Conservation (phyloP, 2,888 invertebrate genomes). For the Cephus pulcher region DNA sequence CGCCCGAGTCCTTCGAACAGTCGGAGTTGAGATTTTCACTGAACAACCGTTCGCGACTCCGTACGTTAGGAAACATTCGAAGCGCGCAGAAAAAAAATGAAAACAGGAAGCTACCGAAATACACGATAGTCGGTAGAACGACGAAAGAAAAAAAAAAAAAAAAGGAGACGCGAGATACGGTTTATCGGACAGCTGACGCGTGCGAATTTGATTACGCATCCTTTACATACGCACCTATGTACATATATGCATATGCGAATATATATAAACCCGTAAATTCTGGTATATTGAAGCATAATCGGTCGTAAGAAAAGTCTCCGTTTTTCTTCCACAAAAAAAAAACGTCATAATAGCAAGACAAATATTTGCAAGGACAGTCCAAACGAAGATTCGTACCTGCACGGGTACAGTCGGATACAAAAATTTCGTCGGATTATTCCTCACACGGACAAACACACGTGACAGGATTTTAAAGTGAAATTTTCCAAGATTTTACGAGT, state of each 20-base stretch:
- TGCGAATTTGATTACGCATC: background rate
- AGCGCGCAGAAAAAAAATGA: too few species aligned
- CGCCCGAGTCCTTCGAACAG: background rate
- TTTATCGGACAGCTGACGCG: background rate
- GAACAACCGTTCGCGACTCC: background rate
- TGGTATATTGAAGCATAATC: background rate
- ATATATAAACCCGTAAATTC: background rate
- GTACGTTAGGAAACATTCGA: background rate
- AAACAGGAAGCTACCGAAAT: background rate
- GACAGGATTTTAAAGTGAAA: background rate
- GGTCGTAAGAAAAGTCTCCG: background rate
- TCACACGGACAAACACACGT: background rate
- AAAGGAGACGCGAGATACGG: background rate
- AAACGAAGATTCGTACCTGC: background rate
- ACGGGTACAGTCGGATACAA: background rate
- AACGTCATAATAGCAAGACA: background rate
- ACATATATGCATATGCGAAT: too few species aligned
- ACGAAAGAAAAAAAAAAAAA: background rate
- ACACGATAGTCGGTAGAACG: background rate
- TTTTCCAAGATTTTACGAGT: background rate
- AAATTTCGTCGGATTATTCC: fast-evolving
- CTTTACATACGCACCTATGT: background rate
- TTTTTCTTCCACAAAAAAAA: too few species aligned
- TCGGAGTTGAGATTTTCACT: background rate
- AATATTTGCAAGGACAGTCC: background rate